Percentiles rank a stretch among this genome's conserved stretches.
These are phyloP conservation scores for Capricornis sumatraensis DNA, from an alignment of 2,113 vertebrate species.

Conservation along the genomic window DNA sequence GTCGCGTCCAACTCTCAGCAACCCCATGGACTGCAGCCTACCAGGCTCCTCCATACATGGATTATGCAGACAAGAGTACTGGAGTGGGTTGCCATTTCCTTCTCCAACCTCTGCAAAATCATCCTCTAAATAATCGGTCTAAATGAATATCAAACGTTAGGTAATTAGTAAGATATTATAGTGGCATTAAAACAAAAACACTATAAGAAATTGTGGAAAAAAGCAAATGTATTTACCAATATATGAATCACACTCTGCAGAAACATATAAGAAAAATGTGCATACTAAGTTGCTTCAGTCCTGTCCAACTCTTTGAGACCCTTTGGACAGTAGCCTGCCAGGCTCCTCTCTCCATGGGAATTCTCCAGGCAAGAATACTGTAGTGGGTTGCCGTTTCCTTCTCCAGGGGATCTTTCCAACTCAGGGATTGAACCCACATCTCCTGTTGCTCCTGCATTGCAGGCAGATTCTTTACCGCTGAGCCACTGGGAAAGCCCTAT, in stretches of 20 bases:
- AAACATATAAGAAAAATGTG: background rate
- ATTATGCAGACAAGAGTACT: too few species aligned
- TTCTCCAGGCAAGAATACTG: background rate
- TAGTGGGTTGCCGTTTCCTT: background rate
- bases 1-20: too few species aligned
- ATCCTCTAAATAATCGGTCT: background rate
- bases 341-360: background rate
- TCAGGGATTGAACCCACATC: background rate
- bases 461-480: background rate
- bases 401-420: background rate
- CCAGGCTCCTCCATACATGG: too few species aligned
- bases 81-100: too few species aligned
- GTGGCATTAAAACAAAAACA: background rate
- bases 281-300: background rate
- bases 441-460: background rate
- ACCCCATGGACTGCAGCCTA: too few species aligned
- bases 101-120: background rate
- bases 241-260: background rate
- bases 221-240: background rate
- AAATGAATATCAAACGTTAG: background rate
- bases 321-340: background rate
- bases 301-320: background rate
- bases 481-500: background rate
- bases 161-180: background rate
- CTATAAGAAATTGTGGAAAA: background rate